Evolutionary conservation across 2,888 invertebrate genomes (phyloP), one percentile per base, ranked within the genome.

Genomic region (Eilema caniola): DNA sequence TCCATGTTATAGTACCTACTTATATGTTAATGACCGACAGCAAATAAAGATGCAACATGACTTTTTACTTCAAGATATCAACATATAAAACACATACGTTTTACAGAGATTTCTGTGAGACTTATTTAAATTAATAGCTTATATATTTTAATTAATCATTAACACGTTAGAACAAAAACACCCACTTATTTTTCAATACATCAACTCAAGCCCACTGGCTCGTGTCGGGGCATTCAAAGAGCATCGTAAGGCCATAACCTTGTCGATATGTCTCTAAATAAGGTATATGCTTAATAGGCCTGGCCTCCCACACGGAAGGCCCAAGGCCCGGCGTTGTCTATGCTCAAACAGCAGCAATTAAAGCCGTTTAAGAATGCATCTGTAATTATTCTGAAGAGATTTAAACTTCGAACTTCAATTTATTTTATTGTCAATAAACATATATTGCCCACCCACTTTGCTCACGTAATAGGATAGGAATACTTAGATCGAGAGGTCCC

Each of bases 231-330:
- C 66, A 69, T 68, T 75, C 74, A 72, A 72, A 80, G 76, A 79
- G 69, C 69, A 78, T 77, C 72, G 67, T 77, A 72, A 83, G 84
- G 84, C 73, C 79, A 63, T 67, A 78, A 77, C 84, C 85, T 84
- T 82, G 79, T 79, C 74, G 69, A 74, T 73, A 76, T 71, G 63
- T 62, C 47, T 61, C 83, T 79, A 60, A 76, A 84, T 82, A 80
- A 66, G 80, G 81, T 47, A 70, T 75, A 79, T 56, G 62, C 75
- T 68, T 87, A 86, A 86, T 86, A 78, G 85, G 80, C 77, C 85
- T 71, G 79, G 82, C 82, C 83, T 86, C 88, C 87, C 88, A 87
- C 87, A 80, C 84, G 77, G 75, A 77, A 83, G 75, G 72, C 67
- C 74, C 79, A 82, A 87, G 85, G 82, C 81, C 73, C 66, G 69